Percentiles rank a stretch among this genome's conserved stretches.
Conservation (phyloP, 1,140 invertebrate genomes). For the Penaeus indicus region DNA sequence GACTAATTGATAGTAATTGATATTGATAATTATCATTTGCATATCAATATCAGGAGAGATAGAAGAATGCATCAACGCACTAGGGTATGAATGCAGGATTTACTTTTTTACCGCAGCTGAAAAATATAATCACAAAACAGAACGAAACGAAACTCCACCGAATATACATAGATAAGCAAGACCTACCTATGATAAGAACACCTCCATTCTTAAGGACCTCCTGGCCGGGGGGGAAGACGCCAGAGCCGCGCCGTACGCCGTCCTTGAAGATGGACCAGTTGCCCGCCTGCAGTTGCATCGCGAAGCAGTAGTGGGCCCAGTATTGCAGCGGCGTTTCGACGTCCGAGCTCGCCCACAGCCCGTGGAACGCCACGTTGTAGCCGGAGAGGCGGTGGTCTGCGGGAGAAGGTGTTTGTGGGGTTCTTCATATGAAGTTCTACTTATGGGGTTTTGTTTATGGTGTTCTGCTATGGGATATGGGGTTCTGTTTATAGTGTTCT, state of each 20-base stretch:
- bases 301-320: constrained; percentile 58
- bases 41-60: too few relatives aligned
- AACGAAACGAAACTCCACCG: neutral
- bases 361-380: constrained; percentile 34
- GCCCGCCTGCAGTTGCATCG: constrained; percentile 16
- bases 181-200: constrained; percentile 46
- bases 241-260: constrained; percentile 8
- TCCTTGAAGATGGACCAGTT: constrained; percentile 50
- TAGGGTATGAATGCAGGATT: too few relatives aligned
- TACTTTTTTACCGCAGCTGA: too few relatives aligned
- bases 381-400: constrained; percentile 54
- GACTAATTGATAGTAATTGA: too few relatives aligned
- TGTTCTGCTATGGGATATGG: too few relatives aligned
- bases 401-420: neutral
- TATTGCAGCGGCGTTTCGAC: constrained; percentile 45
- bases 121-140: too few relatives aligned
- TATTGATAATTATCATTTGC: too few relatives aligned
- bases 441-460: too few relatives aligned
- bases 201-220: constrained; percentile 25
- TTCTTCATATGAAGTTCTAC: too few relatives aligned
- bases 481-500: too few relatives aligned
- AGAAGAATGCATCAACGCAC: too few relatives aligned
- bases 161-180: too few relatives aligned
- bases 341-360: constrained; percentile 32
- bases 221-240: neutral